Evolutionary conservation across 2,113 vertebrate genomes (phyloP).

Genomic region (Salvator merianae): DNA sequence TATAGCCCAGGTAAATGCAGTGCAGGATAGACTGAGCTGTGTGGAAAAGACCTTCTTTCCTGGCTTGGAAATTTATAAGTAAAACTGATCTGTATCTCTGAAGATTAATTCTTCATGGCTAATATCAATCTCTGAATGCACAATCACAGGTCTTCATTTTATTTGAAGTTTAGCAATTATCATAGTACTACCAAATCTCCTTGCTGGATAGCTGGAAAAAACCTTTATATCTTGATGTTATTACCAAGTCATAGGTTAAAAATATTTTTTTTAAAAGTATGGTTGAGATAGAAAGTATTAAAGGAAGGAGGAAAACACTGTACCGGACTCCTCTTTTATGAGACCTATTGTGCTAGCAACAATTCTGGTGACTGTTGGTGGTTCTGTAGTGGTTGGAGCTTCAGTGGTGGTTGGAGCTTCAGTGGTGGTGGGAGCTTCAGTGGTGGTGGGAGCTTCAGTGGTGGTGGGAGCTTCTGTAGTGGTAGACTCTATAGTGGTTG

Average conservation of each 20-base stretch:
- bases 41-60: too few species aligned
- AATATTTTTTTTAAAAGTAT: neutral
- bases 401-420: constrained; percentile 60
- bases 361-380: constrained; percentile 27
- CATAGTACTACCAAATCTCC: rapidly evolving
- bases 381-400: constrained; percentile 56
- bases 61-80: neutral
- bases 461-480: constrained; percentile 64
- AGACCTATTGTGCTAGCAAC: constrained; percentile 67
- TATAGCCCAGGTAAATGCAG: too few species aligned
- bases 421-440: constrained; percentile 47
- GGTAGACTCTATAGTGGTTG: constrained; percentile 44
- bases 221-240: rapidly evolving
- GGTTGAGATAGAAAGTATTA: constrained; percentile 34
- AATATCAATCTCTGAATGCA: neutral
- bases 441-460: constrained; percentile 46
- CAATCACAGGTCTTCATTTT: neutral
- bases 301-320: constrained; percentile 49
- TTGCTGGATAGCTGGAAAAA: neutral
- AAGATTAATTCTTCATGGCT: neutral
- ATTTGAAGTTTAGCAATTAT: neutral
- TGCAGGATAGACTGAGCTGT: too few species aligned
- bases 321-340: constrained; percentile 77
- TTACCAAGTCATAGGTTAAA: neutral
- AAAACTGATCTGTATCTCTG: neutral